A percentile compares a stretch with the other conserved stretches of the same genome.
Conservation (phyloP, 1,140 invertebrate species). For the Pectinophora gossypiella region DNA sequence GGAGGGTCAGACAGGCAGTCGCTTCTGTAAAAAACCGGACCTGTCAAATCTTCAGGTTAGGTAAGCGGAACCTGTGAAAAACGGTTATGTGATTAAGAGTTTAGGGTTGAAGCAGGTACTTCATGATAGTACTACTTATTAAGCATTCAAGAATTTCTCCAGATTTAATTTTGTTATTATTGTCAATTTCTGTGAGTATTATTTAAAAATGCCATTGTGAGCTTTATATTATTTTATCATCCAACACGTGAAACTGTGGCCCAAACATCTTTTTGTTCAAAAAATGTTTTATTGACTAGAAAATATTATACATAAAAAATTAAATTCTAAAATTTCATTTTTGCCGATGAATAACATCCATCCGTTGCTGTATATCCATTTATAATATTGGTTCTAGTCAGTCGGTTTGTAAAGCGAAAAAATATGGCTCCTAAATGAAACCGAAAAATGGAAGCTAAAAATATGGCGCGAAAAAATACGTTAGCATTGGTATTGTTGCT, state of each 20-base stretch:
- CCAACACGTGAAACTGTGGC: neutral
- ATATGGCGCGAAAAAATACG: conserved; percentile 20
- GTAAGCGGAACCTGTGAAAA: too few species aligned
- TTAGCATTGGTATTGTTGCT: conserved; percentile 20
- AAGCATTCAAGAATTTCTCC: too few species aligned
- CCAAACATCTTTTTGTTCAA: neutral
- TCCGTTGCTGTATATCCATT: neutral
- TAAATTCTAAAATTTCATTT: too few species aligned
- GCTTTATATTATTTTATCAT: neutral
- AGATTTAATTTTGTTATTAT: too few species aligned
- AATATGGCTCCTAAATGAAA: conserved; percentile 8
- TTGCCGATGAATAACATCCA: too few species aligned
- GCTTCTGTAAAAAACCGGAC: too few species aligned
- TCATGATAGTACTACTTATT: neutral
- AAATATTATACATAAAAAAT: neutral
- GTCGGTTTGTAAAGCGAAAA: neutral
- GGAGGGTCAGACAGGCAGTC: too few species aligned
- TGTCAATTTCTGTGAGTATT: too few species aligned
- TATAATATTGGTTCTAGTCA: neutral
- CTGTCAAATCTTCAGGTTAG: too few species aligned
- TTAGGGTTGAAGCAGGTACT: neutral
- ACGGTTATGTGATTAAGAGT: neutral
- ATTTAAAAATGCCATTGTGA: neutral
- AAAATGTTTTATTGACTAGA: neutral
- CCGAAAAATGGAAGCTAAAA: conserved; percentile 9